Evolutionary conservation across 2,113 vertebrate genomes (phyloP).

Genomic region (Piprites chloris): DNA sequence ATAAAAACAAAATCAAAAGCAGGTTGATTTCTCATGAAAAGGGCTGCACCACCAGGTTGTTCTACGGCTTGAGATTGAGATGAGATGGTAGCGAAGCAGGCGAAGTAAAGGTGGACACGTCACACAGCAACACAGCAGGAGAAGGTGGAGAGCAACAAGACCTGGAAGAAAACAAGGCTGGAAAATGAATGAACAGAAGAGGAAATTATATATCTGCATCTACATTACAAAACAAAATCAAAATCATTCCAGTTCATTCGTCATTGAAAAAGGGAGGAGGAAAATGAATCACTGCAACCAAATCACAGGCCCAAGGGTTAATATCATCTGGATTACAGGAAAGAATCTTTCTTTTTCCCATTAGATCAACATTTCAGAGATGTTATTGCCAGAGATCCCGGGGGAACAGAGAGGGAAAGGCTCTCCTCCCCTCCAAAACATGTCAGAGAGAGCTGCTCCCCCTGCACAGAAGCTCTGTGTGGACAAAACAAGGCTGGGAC

Average conservation of each 20-base stretch:
- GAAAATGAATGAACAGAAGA: slow-evolving; percentile 79
- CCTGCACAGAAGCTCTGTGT: not conserved
- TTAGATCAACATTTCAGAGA: slow-evolving; percentile 16
- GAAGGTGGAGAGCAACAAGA: slow-evolving; percentile 86
- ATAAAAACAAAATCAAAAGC: slow-evolving; percentile 66
- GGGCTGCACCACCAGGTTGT: slow-evolving; percentile 78
- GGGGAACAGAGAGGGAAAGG: not conserved
- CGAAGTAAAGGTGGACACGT: slow-evolving; percentile 83
- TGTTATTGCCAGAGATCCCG: not conserved
- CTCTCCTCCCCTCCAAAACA: not conserved
- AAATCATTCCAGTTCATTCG: slow-evolving; percentile 62
- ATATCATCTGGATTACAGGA: not conserved
- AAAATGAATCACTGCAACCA: slow-evolving; percentile 43
- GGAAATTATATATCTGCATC: slow-evolving; percentile 52
- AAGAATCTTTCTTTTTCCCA: not conserved
- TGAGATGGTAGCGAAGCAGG: slow-evolving; percentile 96
- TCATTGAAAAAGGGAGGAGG: slow-evolving; percentile 16
- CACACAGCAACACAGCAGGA: slow-evolving; percentile 87
- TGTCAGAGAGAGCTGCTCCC: not conserved
- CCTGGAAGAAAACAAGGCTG: slow-evolving; percentile 92
- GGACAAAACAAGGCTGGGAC: not conserved
- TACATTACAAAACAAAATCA: slow-evolving; percentile 68
- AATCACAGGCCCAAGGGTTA: slow-evolving; percentile 21
- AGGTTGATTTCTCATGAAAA: slow-evolving; percentile 79
- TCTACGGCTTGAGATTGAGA: slow-evolving; percentile 82